Evolutionary conservation across 2,888 invertebrate genomes (phyloP), one percentile per base, ranked within the genome.

Genomic region (Rhagonycha lutea): DNA sequence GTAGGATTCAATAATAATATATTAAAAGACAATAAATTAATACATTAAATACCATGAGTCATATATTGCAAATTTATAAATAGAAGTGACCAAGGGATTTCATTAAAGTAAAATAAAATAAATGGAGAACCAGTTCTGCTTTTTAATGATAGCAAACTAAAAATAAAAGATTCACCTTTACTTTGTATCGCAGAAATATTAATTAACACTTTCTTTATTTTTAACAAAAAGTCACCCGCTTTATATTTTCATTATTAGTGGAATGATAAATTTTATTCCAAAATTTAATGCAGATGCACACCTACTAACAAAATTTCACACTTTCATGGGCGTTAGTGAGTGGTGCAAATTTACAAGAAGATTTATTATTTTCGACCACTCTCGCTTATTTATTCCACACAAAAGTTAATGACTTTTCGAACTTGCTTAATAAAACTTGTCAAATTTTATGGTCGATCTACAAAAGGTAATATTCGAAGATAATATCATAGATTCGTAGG

Each of bases 321-420:
- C 62, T 69, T 63, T 29, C 69, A 73, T 73, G 73, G 73, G 73
- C 73, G 73, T 69, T 61, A 11, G 26, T 68, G 69, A 65, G 73
- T 73, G 73, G 73, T 63, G 47, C 73, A 62, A 61, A 68, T 68
- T 68, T 67, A 61, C 47, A 60, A 61, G 61, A 68, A 68, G 73
- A 73, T 73, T 69, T 73, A 73, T 73, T 63, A 69, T 62, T 73
- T 73, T 73, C 69, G 69, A 65, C n/a, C 63, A 65, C 63, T 65
- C 63, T 65, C 63, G 63, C 63, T 65, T 23, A 65, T 65, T 65
- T 65, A 26, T 65, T 65, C 63, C 26, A 65, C 63, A 14, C 63
- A 65, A 65, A 65, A 65, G 63, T 65, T 65, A 65, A 65, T 65
- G 63, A 65, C 63, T 65, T 14, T 65, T 65, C 26, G 63, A 65